Evolutionary conservation across 2,113 vertebrate species (phyloP).

Genomic region (Halcyon senegalensis): DNA sequence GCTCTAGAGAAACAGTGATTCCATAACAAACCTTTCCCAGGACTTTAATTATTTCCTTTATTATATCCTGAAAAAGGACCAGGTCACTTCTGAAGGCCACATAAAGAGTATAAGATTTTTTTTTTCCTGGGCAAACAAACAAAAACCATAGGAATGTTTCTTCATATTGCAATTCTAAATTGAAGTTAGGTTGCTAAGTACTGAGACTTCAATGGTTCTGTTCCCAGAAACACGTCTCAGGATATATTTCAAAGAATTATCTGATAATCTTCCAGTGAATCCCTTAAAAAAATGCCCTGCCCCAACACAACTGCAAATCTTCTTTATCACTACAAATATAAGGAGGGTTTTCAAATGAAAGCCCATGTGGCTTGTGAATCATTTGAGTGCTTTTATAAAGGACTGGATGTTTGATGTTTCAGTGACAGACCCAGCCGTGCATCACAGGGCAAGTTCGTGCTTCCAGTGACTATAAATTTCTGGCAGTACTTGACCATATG

Average conservation of each 20-base stretch:
- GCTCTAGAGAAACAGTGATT: constrained; percentile 66
- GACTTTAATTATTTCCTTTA: constrained; percentile 66
- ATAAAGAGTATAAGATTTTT: not conserved
- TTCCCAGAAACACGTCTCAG: not conserved
- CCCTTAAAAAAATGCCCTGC: not conserved
- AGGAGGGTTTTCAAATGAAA: not conserved
- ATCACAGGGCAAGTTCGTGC: not conserved
- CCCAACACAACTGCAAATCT: not conserved
- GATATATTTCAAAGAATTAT: constrained; percentile 24
- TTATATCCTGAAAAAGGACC: constrained; percentile 57
- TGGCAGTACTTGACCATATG: not conserved
- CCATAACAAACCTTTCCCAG: constrained; percentile 65
- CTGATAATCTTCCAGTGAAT: not conserved
- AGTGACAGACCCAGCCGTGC: not conserved
- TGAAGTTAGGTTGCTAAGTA: constrained; percentile 14
- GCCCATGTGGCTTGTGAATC: not conserved
- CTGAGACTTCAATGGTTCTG: not conserved
- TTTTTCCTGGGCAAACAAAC: constrained; percentile 28
- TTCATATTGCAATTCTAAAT: not conserved
- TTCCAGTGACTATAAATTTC: not conserved
- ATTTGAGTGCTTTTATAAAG: not conserved
- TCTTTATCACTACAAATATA: not conserved
- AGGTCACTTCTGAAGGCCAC: constrained; percentile 51
- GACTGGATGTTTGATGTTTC: not conserved
- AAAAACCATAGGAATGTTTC: constrained; percentile 1